These are phyloP conservation scores for Parotia lawesii DNA, from an alignment of 2,113 vertebrate genomes.

Conservation along the genomic window DNA sequence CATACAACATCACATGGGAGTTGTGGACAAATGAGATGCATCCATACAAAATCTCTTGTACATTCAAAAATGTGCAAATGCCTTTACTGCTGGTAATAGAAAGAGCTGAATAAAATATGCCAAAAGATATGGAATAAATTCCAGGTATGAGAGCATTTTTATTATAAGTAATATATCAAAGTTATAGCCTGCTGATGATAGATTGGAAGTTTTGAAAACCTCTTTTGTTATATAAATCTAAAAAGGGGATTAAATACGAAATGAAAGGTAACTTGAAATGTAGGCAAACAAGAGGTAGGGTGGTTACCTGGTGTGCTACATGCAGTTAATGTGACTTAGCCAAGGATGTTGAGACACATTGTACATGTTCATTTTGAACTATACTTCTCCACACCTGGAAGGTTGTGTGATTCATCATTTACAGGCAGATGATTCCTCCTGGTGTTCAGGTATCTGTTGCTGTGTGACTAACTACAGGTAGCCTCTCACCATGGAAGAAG, in stretches of 20 bases:
- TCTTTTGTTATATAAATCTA: background rate
- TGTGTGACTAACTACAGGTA: background rate
- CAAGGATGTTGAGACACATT: background rate
- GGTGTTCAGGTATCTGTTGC: background rate
- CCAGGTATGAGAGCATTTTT: background rate
- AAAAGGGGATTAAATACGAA: background rate
- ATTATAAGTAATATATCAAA: background rate
- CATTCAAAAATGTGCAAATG: background rate
- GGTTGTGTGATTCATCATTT: background rate
- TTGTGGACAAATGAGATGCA: background rate
- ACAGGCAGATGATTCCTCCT: background rate
- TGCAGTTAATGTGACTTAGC: background rate
- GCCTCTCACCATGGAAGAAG: background rate
- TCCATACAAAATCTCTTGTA: background rate
- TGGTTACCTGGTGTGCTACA: background rate
- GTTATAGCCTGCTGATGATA: background rate
- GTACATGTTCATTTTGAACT: background rate
- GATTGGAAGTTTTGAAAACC: background rate
- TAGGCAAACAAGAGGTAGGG: background rate
- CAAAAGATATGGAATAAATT: background rate
- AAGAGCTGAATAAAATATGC: background rate
- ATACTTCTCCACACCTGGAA: background rate
- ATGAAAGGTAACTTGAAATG: background rate
- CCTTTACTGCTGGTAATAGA: background rate
- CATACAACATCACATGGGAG: background rate